Evolutionary conservation across 1,140 invertebrate genomes (phyloP), one percentile per base, ranked within the genome.

Genomic region (Sycophaga agraensis): DNA sequence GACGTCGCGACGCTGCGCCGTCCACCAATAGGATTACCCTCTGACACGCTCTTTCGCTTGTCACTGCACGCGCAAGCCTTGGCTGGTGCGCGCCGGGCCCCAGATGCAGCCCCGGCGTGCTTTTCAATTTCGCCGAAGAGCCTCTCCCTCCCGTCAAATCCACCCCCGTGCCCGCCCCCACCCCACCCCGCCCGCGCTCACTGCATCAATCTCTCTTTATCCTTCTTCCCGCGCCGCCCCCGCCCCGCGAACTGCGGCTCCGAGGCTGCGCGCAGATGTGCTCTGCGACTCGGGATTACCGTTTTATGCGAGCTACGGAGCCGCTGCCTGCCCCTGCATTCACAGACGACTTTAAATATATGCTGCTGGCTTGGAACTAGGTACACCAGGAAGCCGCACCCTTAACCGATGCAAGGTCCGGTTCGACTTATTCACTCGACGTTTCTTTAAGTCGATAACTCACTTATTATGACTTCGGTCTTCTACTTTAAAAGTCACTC

Each of bases 1-100:
- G 70, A 79, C 70, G 68, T 75, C 74, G 75, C 76, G 76, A 80
- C 70, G 71, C 72, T 72, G 24, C 37, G 69, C 73, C 75, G 68
- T 81, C 77, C 77, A 76, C 79, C 79, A 80, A 79, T 81, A 80
- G 79, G 77, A 80, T 81, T 81, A 81, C 77, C 76, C 74, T 81
- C 79, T 81, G 79, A 81, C 76, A 76, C 78, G 78, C 70, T 79
- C 73, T 81, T 81, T 81, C 77, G 77, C 73, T 77, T 78, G 77
- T 78, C 76, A 71, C 70, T 70, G 70, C 22, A 22, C 51, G 22
- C 28, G 9, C 22, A 14, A n/a, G 14, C 37, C 12, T 2, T 3
- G 24, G 4, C 5, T 4, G 28, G 28, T 1, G 1, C 1, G 40
- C 51, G 37, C 0, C 34, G 34, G 22, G 31, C 22, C 21, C 14